Evolutionary conservation across 2,113 vertebrate species (phyloP), one percentile per base, ranked within the genome.

Genomic region (Eublepharis macularius): DNA sequence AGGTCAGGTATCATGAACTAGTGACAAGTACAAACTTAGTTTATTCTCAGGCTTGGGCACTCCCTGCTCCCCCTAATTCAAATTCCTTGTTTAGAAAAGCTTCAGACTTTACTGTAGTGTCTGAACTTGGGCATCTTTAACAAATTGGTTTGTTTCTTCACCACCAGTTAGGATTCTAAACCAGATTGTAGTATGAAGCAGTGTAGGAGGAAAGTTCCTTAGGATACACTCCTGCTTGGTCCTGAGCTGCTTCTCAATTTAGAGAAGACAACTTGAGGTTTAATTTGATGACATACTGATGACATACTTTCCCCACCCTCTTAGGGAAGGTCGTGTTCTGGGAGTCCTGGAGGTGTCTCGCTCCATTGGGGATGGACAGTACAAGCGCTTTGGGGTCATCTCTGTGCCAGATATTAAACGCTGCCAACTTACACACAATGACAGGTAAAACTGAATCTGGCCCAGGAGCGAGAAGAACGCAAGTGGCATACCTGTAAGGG

Each of bases 331-430:
- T 0, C 95, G 99, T 87, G 98, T 99, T 34, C 91, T 99, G 11
- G 99, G 99, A 0, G 98, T 99, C 81, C 96, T 99, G 83, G 99
- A 99, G 87, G 99, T 99, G 26, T 99, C 99, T 0, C 98, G 99
- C 2, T 99, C 99, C 76, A 97, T 99, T 0, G 99, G 99, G 21
- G 99, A 99, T 2, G 99, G 99, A 26, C 99, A 99, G 95, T 99
- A 98, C 95, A 99, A 99, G 82, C 98, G 98, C 87, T 98, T 97
- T 0, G 99, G 99, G 0, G 98, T 99, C 29, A 99, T 98, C 16
- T 98, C 97, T 0, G 97, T 97, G 51, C 99, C 99, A 1, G 98
- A 99, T 66, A 94, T 99, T 91, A 97, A 97, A 87, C 98, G 98
- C 92, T 98, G 97, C 91, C 97, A 97, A 51, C 97, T 99, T 85